Percentiles rank a stretch among this genome's conserved stretches.
Conservation (phyloP, 2,888 invertebrate species). For the Erannis defoliaria region DNA sequence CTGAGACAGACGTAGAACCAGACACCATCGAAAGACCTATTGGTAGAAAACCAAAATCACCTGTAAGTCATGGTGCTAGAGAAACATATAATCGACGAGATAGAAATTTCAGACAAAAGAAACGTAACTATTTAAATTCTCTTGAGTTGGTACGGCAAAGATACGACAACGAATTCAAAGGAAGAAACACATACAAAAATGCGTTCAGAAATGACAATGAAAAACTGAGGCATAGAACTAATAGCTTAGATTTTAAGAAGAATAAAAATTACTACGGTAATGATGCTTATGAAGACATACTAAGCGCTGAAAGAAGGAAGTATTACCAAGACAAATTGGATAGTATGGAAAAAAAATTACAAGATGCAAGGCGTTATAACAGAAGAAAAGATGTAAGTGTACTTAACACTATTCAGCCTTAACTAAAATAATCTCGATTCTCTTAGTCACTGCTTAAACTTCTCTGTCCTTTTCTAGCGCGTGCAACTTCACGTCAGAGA, state of each 20-base stretch:
- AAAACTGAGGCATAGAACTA: slow-evolving; percentile 20
- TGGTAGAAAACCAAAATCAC: not conserved
- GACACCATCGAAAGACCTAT: slow-evolving; percentile 20
- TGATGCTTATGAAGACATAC: slow-evolving; percentile 48
- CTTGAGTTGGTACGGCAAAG: slow-evolving; percentile 19
- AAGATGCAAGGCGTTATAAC: slow-evolving; percentile 43
- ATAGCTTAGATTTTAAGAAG: slow-evolving; percentile 29
- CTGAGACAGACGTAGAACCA: slow-evolving; percentile 10
- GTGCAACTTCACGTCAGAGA: too few relatives aligned
- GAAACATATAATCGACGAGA: slow-evolving; percentile 8
- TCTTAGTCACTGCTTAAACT: too few relatives aligned
- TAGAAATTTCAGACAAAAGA: slow-evolving; percentile 27
- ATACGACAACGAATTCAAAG: slow-evolving; percentile 17
- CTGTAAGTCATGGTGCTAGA: not conserved
- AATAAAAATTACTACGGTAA: slow-evolving; percentile 39
- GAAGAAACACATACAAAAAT: slow-evolving; percentile 38
- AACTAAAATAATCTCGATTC: too few relatives aligned
- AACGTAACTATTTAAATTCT: slow-evolving; percentile 30
- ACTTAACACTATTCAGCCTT: too few relatives aligned
- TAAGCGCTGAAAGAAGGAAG: slow-evolving; percentile 62
- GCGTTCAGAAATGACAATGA: slow-evolving; percentile 23
- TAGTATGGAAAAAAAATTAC: slow-evolving; percentile 60
- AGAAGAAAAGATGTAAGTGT: slow-evolving; percentile 51
- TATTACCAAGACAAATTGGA: slow-evolving; percentile 71
- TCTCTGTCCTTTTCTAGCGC: too few relatives aligned